phyloP scores from a whole-genome alignment of 2,113 vertebrate species.

The Myotis davidii region DNA sequence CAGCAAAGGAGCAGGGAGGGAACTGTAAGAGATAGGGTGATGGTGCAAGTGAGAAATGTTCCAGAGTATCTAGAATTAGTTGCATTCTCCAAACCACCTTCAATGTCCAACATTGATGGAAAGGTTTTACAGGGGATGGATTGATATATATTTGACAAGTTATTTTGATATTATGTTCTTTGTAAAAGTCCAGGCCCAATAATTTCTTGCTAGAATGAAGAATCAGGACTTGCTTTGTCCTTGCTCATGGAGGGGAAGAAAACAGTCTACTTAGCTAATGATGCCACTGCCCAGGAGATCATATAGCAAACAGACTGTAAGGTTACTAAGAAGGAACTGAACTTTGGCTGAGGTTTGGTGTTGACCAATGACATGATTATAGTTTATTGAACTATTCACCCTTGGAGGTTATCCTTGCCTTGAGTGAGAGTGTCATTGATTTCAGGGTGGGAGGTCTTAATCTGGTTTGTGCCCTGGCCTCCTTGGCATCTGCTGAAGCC shows the following conservation, averaged over 20 bases:
- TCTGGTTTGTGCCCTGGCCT: background rate
- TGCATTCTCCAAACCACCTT: background rate
- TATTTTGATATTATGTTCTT: background rate
- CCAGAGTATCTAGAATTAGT: background rate
- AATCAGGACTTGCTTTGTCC: background rate
- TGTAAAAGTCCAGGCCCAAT: background rate
- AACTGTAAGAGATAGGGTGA: background rate
- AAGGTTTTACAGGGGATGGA: background rate
- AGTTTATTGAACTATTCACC: background rate
- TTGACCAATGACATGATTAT: background rate
- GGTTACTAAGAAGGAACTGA: background rate
- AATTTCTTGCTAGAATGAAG: background rate
- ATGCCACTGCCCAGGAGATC: background rate
- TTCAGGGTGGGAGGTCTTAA: background rate
- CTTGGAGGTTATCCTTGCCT: background rate
- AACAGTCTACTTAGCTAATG: background rate
- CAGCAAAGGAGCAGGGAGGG: background rate
- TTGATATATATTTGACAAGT: background rate
- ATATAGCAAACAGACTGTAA: background rate
- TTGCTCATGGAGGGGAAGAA: background rate
- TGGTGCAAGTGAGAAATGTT: background rate
- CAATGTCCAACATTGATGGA: background rate
- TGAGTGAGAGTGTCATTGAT: background rate
- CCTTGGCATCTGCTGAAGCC: background rate
- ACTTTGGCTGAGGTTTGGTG: background rate